Conservation (phyloP, 2,797 vertebrate genomes). For the Caiman crocodilus region DNA sequence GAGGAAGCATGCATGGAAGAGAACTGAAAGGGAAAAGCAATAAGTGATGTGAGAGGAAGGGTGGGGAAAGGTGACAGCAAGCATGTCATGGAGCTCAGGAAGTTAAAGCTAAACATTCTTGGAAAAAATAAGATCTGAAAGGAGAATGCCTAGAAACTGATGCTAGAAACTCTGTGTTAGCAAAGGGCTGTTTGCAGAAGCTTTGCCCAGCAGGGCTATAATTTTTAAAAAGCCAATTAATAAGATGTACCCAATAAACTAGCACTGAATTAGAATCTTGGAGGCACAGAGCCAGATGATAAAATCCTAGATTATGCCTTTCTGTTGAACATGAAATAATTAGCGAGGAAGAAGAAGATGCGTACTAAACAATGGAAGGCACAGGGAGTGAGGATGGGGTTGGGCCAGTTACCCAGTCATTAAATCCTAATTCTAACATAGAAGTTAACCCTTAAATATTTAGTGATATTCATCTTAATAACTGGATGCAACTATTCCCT, state of each 20-base stretch:
- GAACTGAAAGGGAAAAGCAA: background rate
- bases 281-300: background rate
- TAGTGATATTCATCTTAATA: slow-evolving; percentile 6
- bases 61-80: background rate
- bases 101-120: background rate
- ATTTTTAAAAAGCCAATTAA: background rate
- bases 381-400: background rate
- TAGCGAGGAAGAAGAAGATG: background rate
- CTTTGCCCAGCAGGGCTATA: background rate
- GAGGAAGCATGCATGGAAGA: background rate
- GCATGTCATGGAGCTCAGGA: background rate
- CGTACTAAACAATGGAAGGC: slow-evolving; percentile 1
- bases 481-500: background rate
- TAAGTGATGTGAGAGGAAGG: background rate
- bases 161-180: slow-evolving; percentile 5
- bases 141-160: slow-evolving; percentile 6
- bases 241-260: background rate
- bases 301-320: background rate
- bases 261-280: background rate
- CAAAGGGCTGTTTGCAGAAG: background rate
- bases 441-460: slow-evolving; percentile 23
- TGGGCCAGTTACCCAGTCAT: background rate
- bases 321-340: slow-evolving; percentile 19
- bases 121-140: slow-evolving; percentile 3
- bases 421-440: background rate